Evolutionary conservation across 1,140 invertebrate genomes (phyloP).

Genomic region (Charaxes varanes): DNA sequence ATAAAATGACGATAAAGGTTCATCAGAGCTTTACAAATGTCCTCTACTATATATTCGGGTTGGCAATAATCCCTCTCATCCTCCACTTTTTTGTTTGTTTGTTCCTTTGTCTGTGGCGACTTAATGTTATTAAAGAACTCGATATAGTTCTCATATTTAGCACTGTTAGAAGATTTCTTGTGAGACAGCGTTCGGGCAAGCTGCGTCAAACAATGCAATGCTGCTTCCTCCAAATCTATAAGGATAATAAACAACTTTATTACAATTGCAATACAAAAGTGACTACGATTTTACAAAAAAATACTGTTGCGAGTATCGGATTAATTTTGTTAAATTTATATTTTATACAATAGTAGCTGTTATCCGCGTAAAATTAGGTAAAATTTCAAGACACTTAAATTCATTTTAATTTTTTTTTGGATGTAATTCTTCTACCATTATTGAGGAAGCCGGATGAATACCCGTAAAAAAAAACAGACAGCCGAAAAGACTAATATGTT

Average conservation of each 20-base stretch:
- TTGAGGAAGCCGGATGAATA: too few species aligned
- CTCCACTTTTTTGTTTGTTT: slow-evolving; percentile 26
- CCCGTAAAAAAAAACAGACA: too few species aligned
- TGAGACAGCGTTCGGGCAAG: slow-evolving; percentile 31
- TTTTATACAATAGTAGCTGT: too few species aligned
- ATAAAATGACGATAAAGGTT: slow-evolving; percentile 30
- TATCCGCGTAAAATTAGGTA: too few species aligned
- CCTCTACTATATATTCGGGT: slow-evolving; percentile 51
- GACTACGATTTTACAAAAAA: too few species aligned
- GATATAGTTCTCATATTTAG: slow-evolving; percentile 26
- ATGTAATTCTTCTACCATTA: too few species aligned
- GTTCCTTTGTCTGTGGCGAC: slow-evolving; percentile 15
- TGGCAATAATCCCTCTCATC: slow-evolving; percentile 31
- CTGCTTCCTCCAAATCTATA: slow-evolving; percentile 47
- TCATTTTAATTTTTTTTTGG: too few species aligned
- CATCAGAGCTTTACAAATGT: slow-evolving; percentile 43
- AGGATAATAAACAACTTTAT: slow-evolving; percentile 21
- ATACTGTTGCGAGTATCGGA: too few species aligned
- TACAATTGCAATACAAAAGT: too few species aligned
- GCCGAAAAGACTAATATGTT: too few species aligned
- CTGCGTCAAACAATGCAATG: slow-evolving; percentile 39
- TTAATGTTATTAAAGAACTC: slow-evolving; percentile 41
- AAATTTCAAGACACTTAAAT: too few species aligned
- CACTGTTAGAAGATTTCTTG: slow-evolving; percentile 33
- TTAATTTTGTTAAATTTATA: too few species aligned